phyloP scores from a whole-genome alignment of 2,113 vertebrate genomes.

The Corydoras sp. region DNA sequence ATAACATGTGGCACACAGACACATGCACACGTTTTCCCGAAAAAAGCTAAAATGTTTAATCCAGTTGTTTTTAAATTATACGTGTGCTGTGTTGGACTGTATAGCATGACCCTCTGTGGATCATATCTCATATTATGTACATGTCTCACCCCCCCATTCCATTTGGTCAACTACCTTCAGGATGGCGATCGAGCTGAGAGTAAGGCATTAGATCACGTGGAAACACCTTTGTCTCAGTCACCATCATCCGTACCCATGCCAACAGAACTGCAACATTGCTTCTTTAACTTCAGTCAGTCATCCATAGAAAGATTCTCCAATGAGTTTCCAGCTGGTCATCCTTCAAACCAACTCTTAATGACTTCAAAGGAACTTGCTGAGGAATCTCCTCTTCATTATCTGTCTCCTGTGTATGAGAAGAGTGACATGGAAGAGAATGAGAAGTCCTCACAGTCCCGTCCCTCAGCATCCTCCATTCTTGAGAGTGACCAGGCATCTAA shows the following conservation, averaged over 20 bases:
- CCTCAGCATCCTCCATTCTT: neutral
- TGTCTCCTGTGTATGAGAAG: conserved; percentile 42
- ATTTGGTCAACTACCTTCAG: conserved; percentile 51
- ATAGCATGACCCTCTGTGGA: neutral
- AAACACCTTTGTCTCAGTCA: conserved; percentile 25
- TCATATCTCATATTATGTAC: neutral
- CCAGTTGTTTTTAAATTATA: neutral
- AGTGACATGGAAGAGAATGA: conserved; percentile 43
- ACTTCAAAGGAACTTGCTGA: conserved; percentile 20
- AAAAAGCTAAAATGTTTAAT: too few species aligned
- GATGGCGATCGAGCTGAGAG: conserved; percentile 32
- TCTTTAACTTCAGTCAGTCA: conserved; percentile 38
- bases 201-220: conserved; percentile 52
- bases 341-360: conserved; percentile 17
- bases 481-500: conserved; percentile 9
- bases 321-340: conserved; percentile 11
- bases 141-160: conserved; percentile 46
- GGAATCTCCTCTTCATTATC: conserved; percentile 19
- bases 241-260: neutral
- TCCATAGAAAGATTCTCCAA: conserved; percentile 33
- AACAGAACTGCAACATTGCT: conserved; percentile 1
- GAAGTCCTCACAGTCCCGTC: conserved; percentile 21
- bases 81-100: neutral
- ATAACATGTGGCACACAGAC: too few species aligned
- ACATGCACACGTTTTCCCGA: too few species aligned